Evolutionary conservation across 2,888 invertebrate genomes (phyloP), one percentile per base, ranked within the genome.

Genomic region (Automeris io): DNA sequence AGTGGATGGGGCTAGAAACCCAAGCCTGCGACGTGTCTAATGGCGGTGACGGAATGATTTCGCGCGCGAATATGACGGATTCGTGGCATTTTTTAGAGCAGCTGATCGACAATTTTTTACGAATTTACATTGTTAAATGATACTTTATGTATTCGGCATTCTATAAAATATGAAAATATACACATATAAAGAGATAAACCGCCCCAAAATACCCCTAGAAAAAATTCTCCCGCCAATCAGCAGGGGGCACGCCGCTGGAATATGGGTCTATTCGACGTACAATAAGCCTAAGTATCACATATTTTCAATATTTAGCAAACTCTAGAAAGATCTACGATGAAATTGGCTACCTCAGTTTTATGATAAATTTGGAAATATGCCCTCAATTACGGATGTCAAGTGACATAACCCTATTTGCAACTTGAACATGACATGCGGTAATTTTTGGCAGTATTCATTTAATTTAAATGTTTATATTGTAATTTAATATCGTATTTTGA

Each of bases 1-100:
- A 69, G 82, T 71, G 79, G 83, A 77, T 70, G 73, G 72, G 65
- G 66, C 64, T 64, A 77, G 78, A 83, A 82, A 80, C 73, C 77
- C 77, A 77, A 79, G 81, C 78, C 77, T 70, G 77, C 87, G 83
- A 87, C 87, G 87, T 87, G 87, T 87, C 82, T 81, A 87, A 87
- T 87, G 87, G 87, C 87, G 87, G 76, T 82, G 81, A 82, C 77
- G 79, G 67, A 63, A 80, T 71, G 66, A 77, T 83, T 87, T 87
- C 85, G 87, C 87, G 87, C 87, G 86, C 87, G 86, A 82, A 82
- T 83, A 71, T 78, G 79, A 78, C 82, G 79, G 78, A 76, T 85
- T 86, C 86, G 85, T 86, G 86, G 86, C 86, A 86, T 79, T 77
- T 82, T 80, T 85, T 83, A 66, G 49, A 61, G 70, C 78, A 81